A percentile compares a stretch with the other conserved stretches of the same genome.
These are phyloP conservation scores for Pedetes capensis DNA, from an alignment of 2,113 vertebrate species.

Conservation along the genomic window DNA sequence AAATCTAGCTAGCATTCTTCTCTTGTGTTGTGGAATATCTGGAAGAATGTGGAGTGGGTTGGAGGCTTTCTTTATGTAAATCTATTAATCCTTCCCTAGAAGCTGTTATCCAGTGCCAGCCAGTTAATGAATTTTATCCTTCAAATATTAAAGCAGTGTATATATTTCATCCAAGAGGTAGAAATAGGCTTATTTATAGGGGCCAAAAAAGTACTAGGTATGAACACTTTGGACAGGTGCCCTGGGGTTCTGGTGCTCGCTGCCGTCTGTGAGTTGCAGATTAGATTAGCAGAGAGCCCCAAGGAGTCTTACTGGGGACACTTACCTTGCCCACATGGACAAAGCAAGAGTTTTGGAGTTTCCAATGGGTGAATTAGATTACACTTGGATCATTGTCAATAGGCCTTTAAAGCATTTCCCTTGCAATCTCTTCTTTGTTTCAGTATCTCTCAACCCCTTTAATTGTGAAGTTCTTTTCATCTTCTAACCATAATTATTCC, in stretches of 20 bases:
- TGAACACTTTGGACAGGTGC: not conserved
- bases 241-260: not conserved
- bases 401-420: not conserved
- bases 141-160: constrained; percentile 36
- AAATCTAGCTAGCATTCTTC: not conserved
- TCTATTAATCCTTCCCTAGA: constrained; percentile 44
- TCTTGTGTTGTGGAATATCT: not conserved
- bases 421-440: not conserved
- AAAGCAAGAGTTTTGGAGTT: not conserved
- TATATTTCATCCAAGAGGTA: constrained; percentile 42
- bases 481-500: constrained; percentile 47
- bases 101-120: not conserved
- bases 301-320: fast-evolving
- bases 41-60: not conserved
- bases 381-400: not conserved
- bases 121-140: constrained; percentile 54
- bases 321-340: not conserved
- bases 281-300: not conserved
- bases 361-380: not conserved
- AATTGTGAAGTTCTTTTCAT: constrained; percentile 62
- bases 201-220: not conserved
- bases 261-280: not conserved
- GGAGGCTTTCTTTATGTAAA: constrained; percentile 46
- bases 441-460: constrained; percentile 11
- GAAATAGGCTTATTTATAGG: not conserved